phyloP scores from a whole-genome alignment of 2,888 invertebrate species.

The Andricus quercusramuli region DNA sequence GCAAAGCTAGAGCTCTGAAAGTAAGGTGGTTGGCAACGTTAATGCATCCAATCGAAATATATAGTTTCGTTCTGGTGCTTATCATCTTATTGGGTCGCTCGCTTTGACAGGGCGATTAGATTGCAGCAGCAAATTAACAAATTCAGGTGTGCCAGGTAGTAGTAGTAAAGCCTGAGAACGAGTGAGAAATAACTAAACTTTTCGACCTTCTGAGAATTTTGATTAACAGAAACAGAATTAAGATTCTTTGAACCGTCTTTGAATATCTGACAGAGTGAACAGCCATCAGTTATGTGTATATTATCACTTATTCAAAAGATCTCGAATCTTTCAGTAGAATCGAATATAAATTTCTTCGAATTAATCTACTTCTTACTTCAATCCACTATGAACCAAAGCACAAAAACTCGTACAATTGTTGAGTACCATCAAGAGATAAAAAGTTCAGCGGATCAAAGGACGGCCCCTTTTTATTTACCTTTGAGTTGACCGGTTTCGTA shows the following conservation, averaged over 20 bases:
- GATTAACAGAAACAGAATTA: neutral
- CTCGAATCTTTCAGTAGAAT: neutral
- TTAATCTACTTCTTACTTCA: neutral
- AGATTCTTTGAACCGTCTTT: neutral
- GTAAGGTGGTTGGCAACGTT: constrained; percentile 49
- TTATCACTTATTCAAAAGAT: neutral
- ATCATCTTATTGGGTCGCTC: constrained; percentile 32
- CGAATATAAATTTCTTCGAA: neutral
- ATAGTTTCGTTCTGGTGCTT: constrained; percentile 63
- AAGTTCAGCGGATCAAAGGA: neutral
- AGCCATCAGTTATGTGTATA: neutral
- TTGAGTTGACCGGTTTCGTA: neutral
- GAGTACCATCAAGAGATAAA: constrained; percentile 6
- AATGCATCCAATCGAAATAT: constrained; percentile 70
- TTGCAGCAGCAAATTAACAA: constrained; percentile 70
- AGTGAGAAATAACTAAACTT: neutral
- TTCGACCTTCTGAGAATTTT: neutral
- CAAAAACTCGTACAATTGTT: constrained; percentile 49
- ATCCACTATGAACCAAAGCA: constrained; percentile 45
- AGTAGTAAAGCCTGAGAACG: neutral
- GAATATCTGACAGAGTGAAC: neutral
- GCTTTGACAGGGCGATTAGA: constrained; percentile 64
- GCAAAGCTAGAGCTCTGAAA: neutral
- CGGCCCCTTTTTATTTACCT: neutral
- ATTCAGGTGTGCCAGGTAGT: constrained; percentile 43